Base-by-base conservation (phyloP, 64 coral and sea anemone species). In the Porites australiensis region DNA sequence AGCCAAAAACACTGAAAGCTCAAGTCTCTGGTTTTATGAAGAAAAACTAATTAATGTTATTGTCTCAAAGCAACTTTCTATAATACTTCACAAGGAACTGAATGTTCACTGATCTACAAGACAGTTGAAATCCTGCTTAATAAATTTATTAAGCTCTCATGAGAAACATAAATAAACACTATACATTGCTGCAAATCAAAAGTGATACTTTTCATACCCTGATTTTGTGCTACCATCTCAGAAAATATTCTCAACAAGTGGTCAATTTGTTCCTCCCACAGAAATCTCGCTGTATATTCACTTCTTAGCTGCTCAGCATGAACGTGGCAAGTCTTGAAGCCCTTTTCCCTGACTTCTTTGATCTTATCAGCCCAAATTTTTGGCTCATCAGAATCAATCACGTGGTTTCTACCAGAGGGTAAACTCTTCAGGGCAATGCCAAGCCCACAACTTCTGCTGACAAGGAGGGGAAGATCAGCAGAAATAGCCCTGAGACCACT, bases 401-500 rank as follows among this genome's bases (percentile, higher is more conserved):
- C 47, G 2, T 84, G 64, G 15, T 68, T 11, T 5, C 3, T 4
- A 12, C 81, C 81, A 84, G 81, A 84, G 45, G 5, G 46, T 68
- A 84, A 48, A 19, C 50, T 68, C 62, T 84, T 84, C 19, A 84
- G 9, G 18, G 64, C 62, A 9, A 84, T 68, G 19, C 62, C 81
- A 14, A 84, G 63, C 10, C 81, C 81, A 84, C 81, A 84, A 13
- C 51, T 84, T 84, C 63, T 63, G 50, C 81, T 84, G 45, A 84
- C n/a, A 50, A 84, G 81, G 19, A 84, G 16, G 4, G 81, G 81
- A 10, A 84, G 45, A 50, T 68, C 58, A 14, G 63, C 81, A 11
- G 81, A 67, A 68, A 84, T 84, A 2, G 81, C 81, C 21, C 81
- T 61, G 18, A 84, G 81, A 67, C 81, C 81, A 50, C 81, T 84